Evolutionary conservation across 2,888 invertebrate species (phyloP).

Genomic region (Prosopocoilus inquinatus): DNA sequence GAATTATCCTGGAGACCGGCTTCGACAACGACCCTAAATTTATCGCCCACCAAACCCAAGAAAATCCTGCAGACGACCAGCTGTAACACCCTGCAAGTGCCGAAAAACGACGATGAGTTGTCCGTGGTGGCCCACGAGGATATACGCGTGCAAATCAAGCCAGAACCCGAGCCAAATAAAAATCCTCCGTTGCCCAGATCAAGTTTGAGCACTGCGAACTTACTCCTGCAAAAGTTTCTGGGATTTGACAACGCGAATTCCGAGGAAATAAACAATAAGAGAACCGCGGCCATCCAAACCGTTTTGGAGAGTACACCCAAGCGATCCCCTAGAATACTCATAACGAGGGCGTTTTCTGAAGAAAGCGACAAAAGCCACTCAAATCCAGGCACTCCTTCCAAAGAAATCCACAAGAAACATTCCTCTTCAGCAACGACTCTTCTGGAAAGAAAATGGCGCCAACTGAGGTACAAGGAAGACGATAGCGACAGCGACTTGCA

Average conservation of each 20-base stretch:
- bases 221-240: constrained; percentile 61
- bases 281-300: constrained; percentile 29
- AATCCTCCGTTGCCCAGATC: constrained; percentile 27
- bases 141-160: constrained; percentile 9
- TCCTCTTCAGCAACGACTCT: constrained; percentile 49
- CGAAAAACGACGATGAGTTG: constrained; percentile 51
- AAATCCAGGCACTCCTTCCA: constrained; percentile 44
- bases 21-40: constrained; percentile 43
- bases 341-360: constrained; percentile 71
- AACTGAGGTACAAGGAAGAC: constrained; percentile 38
- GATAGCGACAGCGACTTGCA: constrained; percentile 38
- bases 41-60: constrained; percentile 43
- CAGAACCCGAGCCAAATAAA: background rate
- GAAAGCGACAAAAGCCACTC: constrained; percentile 63
- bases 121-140: constrained; percentile 45
- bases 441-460: constrained; percentile 49
- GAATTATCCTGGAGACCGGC: constrained; percentile 56
- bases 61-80: constrained; percentile 63
- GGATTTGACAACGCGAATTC: constrained; percentile 45
- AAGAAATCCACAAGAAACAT: constrained; percentile 43
- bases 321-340: constrained; percentile 68
- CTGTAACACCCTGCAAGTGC: constrained; percentile 68
- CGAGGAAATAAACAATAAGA: background rate
- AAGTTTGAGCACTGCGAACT: constrained; percentile 57
- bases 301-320: constrained; percentile 36